Evolutionary conservation across 2,888 invertebrate species (phyloP).

Genomic region (Polylopha cassiicola): DNA sequence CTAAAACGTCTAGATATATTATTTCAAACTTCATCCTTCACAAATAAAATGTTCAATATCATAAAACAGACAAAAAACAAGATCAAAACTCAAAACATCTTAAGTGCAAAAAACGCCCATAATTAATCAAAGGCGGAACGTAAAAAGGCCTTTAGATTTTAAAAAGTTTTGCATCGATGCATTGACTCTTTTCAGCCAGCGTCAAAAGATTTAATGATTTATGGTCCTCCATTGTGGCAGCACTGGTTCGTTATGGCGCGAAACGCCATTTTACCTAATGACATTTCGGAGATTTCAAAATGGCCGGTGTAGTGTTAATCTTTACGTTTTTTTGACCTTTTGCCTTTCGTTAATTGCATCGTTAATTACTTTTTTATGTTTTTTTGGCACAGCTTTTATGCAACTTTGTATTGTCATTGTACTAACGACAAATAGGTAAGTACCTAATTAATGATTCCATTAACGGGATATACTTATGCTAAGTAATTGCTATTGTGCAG

Average conservation of each 20-base stretch:
- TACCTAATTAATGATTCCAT: no score
- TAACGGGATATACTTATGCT: no score
- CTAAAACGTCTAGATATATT: no score
- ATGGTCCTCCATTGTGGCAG: constrained; percentile 17
- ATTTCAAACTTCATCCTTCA: no score
- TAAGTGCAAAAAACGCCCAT: constrained; percentile 11
- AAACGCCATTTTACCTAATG: constrained; percentile 23
- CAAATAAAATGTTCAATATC: no score
- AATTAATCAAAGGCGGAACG: constrained; percentile 16
- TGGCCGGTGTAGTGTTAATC: constrained; percentile 13
- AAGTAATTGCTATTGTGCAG: no score
- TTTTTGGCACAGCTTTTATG: no score
- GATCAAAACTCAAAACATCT: neutral
- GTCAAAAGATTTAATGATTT: constrained; percentile 21
- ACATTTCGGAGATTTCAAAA: constrained; percentile 19
- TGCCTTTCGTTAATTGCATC: no score
- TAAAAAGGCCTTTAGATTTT: constrained; percentile 11
- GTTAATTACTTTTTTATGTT: no score
- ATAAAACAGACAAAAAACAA: no score
- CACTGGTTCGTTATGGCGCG: constrained; percentile 20
- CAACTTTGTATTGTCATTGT: no score
- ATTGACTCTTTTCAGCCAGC: constrained; percentile 16
- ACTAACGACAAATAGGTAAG: no score
- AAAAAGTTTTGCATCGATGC: constrained; percentile 20
- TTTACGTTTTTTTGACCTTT: constrained; percentile 12